A percentile compares a stretch with the other conserved stretches of the same genome.
Conservation (phyloP, 2,797 vertebrate species). For the Acridotheres tristis region DNA sequence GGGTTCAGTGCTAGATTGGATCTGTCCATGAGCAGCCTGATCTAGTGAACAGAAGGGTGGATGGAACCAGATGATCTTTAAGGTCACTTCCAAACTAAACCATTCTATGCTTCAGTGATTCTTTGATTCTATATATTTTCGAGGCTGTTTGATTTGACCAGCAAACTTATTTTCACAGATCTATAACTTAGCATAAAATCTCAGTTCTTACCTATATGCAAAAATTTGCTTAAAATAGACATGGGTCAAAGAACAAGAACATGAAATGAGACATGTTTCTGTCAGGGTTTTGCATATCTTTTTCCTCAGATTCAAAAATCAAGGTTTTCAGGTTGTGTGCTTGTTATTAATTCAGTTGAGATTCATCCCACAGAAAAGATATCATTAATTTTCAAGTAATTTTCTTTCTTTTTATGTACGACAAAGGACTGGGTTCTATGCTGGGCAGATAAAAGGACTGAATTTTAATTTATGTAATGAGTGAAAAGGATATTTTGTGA, state of each 20-base stretch:
- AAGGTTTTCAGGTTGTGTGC: not conserved
- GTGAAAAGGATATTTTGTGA: not conserved
- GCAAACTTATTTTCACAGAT: slow-evolving; percentile 15
- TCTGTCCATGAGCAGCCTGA: fast-evolving
- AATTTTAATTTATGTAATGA: slow-evolving; percentile 62
- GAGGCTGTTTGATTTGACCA: not conserved
- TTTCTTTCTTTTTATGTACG: not conserved
- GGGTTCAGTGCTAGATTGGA: not conserved
- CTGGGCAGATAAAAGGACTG: not conserved
- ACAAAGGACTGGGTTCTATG: not conserved
- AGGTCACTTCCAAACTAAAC: not conserved
- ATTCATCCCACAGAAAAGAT: slow-evolving; percentile 4
- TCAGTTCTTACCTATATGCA: not conserved
- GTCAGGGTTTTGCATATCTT: not conserved
- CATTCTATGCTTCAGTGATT: not conserved
- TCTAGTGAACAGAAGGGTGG: not conserved
- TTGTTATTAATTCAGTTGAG: not conserved
- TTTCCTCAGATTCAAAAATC: not conserved
- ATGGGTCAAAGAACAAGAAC: slow-evolving; percentile 10
- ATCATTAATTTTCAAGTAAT: slow-evolving; percentile 51
- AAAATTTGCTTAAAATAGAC: not conserved
- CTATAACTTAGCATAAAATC: slow-evolving; percentile 41
- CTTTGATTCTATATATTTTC: not conserved
- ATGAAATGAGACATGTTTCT: not conserved
- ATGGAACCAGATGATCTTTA: not conserved